Evolutionary conservation across 2,888 invertebrate genomes (phyloP).

Genomic region (Phaonia tiefii): DNA sequence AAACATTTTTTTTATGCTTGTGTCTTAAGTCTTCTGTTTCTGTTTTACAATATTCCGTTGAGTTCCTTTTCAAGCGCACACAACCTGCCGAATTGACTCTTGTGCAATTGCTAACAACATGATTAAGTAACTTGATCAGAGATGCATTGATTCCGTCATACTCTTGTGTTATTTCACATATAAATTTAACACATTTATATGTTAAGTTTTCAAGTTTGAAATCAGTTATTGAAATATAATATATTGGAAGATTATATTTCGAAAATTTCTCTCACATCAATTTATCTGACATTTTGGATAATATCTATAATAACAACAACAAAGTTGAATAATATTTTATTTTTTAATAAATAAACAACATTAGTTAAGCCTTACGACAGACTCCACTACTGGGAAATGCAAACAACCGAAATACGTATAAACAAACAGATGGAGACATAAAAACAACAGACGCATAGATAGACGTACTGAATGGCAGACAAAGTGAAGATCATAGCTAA

Average conservation of each 20-base stretch:
- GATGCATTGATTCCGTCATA: too few species aligned
- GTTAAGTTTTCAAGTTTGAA: too few species aligned
- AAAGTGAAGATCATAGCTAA: conserved; percentile 11
- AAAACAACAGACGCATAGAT: background rate
- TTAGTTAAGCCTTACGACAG: conserved; percentile 55
- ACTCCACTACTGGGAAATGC: conserved; percentile 42
- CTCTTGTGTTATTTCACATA: too few species aligned
- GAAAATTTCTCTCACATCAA: conserved; percentile 41
- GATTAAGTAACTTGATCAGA: too few species aligned
- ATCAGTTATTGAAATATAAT: too few species aligned
- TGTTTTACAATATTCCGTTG: too few species aligned
- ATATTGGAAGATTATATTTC: conserved; percentile 46
- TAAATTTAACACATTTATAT: too few species aligned
- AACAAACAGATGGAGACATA: background rate
- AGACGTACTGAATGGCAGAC: background rate
- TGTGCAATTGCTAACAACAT: too few species aligned
- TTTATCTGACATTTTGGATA: conserved; percentile 22
- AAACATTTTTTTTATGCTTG: too few species aligned
- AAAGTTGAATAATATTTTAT: background rate
- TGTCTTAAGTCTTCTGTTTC: too few species aligned
- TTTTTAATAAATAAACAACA: conserved; percentile 37
- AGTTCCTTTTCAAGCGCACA: too few species aligned
- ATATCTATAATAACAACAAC: conserved; percentile 2
- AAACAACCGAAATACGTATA: conserved; percentile 8
- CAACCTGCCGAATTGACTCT: too few species aligned